Conservation (phyloP, 1,140 invertebrate species). For the Agraylea sexmaculata region DNA sequence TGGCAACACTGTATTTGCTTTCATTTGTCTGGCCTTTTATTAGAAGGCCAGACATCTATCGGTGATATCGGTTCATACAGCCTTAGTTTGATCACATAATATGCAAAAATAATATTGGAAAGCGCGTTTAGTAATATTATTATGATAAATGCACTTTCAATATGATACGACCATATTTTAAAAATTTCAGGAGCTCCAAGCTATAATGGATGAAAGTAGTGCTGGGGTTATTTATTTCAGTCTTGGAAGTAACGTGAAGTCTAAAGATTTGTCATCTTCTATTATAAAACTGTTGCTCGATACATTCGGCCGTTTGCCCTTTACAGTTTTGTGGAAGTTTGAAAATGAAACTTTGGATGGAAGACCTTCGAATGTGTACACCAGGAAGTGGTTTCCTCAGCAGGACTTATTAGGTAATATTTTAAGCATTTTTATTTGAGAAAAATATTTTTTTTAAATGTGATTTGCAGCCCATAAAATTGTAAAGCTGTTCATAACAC, state of each 20-base stretch:
- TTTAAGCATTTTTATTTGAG: too few species aligned
- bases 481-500: slow-evolving; percentile 38
- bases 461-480: slow-evolving; percentile 33
- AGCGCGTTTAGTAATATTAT: too few species aligned
- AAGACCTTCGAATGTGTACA: slow-evolving; percentile 37
- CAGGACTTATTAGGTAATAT: slow-evolving; percentile 22
- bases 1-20: too few species aligned
- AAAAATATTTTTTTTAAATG: too few species aligned
- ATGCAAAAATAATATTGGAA: too few species aligned
- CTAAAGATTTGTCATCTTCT: slow-evolving; percentile 14
- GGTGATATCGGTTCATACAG: too few species aligned
- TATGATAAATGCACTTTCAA: too few species aligned
- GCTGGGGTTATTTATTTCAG: slow-evolving; percentile 38
- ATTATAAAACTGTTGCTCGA: slow-evolving; percentile 17
- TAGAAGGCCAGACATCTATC: too few species aligned
- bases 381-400: slow-evolving; percentile 33
- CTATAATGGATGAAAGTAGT: slow-evolving; percentile 22
- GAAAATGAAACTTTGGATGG: slow-evolving; percentile 29
- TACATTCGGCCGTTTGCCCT: slow-evolving; percentile 36
- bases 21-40: too few species aligned
- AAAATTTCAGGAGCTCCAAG: slow-evolving; percentile 23
- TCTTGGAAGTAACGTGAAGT: slow-evolving; percentile 37
- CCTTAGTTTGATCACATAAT: too few species aligned
- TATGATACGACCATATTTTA: neutral
- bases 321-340: slow-evolving; percentile 51